Conservation (phyloP, 2,113 vertebrate genomes). For the Dicrurus megarhynchus region DNA sequence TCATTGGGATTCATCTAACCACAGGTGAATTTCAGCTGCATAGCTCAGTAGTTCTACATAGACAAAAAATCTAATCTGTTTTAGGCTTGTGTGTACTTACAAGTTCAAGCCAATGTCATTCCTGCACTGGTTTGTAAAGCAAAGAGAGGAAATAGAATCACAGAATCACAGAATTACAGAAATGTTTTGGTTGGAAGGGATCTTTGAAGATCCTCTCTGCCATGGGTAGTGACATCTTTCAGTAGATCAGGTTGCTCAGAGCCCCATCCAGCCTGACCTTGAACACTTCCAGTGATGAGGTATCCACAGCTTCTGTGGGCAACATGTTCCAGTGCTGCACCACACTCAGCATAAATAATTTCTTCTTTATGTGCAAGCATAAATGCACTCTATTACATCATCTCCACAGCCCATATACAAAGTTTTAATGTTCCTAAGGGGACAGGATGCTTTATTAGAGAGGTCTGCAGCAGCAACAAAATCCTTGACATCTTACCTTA, state of each 20-base stretch:
- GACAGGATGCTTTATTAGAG: not conserved
- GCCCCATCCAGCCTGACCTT: not conserved
- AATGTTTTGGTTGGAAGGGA: not conserved
- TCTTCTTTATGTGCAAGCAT: not conserved
- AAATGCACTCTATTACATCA: not conserved
- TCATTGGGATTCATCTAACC: not conserved
- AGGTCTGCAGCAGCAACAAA: not conserved
- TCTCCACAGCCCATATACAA: not conserved
- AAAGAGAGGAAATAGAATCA: not conserved
- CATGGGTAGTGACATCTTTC: not conserved
- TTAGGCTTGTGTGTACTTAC: not conserved
- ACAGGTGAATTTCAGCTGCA: not conserved
- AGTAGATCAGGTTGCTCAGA: not conserved
- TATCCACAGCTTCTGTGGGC: not conserved
- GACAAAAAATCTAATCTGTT: not conserved
- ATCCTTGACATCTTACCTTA: not conserved
- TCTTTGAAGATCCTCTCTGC: not conserved
- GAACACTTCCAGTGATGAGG: not conserved
- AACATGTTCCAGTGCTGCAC: not conserved
- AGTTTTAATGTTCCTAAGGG: not conserved
- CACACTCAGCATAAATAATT: not conserved
- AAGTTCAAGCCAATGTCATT: not conserved
- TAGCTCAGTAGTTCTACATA: not conserved
- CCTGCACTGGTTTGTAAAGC: not conserved
- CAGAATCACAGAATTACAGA: not conserved